Conservation (phyloP, 2,113 vertebrate species). For the Hypanus sabinus region DNA sequence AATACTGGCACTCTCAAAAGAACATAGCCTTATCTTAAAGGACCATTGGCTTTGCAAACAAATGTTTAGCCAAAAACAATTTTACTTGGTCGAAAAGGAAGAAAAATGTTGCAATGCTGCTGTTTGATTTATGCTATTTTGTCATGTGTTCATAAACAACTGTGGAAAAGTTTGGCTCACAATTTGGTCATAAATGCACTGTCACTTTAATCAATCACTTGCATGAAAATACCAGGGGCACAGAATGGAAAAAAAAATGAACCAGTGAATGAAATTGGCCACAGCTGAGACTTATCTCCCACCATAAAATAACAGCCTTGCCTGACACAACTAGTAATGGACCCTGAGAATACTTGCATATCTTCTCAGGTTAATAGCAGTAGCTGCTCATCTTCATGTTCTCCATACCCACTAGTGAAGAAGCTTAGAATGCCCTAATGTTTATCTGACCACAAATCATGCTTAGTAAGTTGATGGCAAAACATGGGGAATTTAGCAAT, state of each 20-base stretch:
- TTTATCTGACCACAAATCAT: neutral
- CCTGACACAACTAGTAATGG: neutral
- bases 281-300: neutral
- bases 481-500: neutral
- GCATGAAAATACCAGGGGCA: neutral
- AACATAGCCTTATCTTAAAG: neutral
- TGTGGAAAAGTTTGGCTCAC: neutral
- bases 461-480: neutral
- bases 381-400: neutral
- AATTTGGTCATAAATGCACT: neutral
- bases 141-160: neutral
- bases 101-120: neutral
- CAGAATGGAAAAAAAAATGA: neutral
- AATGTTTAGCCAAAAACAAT: conserved; percentile 16
- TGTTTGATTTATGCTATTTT: neutral
- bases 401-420: neutral
- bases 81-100: neutral
- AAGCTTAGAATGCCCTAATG: neutral
- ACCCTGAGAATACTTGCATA: neutral
- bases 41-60: conserved; percentile 26
- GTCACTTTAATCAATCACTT: neutral
- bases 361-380: neutral
- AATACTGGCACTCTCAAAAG: neutral
- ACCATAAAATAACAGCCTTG: neutral
- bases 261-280: neutral